Conservation (phyloP, 1,140 invertebrate species). For the Drosophila ercepeae region DNA sequence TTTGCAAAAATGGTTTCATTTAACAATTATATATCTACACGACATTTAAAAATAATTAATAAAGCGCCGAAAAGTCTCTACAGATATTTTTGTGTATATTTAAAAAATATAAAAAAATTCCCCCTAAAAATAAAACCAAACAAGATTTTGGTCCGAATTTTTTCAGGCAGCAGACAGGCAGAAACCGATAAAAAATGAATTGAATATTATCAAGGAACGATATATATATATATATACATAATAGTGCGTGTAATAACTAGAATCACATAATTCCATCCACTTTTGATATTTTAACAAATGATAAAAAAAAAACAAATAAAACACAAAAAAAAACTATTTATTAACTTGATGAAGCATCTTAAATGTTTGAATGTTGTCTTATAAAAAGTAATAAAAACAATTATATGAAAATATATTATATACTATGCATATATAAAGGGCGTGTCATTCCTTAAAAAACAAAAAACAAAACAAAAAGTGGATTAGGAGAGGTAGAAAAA, state of each 20-base stretch:
- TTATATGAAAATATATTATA: conserved; percentile 43
- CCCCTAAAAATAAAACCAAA: conserved; percentile 14
- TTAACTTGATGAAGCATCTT: conserved; percentile 58
- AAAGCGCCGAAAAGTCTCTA: conserved; percentile 35
- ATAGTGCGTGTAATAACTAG: conserved; percentile 76
- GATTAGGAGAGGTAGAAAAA: conserved; percentile 5
- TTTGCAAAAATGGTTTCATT: conserved; percentile 57
- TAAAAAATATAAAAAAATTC: conserved; percentile 19
- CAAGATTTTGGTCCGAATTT: conserved; percentile 48
- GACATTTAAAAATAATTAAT: conserved; percentile 38
- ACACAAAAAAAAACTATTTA: conserved; percentile 50
- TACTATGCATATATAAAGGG: conserved; percentile 30
- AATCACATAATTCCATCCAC: conserved; percentile 82
- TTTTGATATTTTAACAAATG: conserved; percentile 78
- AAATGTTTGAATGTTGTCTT: conserved; percentile 72
- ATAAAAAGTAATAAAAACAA: conserved; percentile 28
- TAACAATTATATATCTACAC: conserved; percentile 56
- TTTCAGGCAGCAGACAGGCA: conserved; percentile 28
- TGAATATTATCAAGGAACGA: conserved; percentile 45
- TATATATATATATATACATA: conserved; percentile 44
- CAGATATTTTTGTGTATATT: conserved; percentile 48
- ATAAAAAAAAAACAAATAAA: conserved; percentile 41
- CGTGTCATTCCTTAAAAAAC: conserved; percentile 39
- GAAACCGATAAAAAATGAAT: conserved; percentile 43
- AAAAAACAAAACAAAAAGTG: no score